Base-by-base conservation (phyloP, 35 echinoderm and acorn worm genomes). In the Apostichopus californicus region DNA sequence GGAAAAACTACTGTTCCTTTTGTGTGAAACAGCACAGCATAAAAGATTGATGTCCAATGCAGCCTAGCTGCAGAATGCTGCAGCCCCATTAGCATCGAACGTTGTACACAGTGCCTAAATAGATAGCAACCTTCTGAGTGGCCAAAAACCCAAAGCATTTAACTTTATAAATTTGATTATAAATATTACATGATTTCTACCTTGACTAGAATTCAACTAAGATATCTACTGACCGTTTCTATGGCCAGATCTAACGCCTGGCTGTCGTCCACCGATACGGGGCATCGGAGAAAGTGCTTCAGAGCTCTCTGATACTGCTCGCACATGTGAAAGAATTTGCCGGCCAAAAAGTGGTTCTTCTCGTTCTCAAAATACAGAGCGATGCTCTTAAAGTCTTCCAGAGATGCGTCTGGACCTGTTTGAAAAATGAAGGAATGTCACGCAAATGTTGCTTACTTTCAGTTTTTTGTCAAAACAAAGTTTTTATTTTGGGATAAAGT, bases 251-350 rank as follows among this genome's bases (percentile, higher is more conserved):
- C 97, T 26, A 99, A 86, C 63, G 97, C 95, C 64, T 94, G 95
- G 71, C 93, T 96, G 22, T 99, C 97, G 9, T 99, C 97, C 6
- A 90, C 91, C 5, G 95, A 94, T 57, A 83, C 78, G 15, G 97
- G 97, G 91, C 97, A 99, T 13, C 93, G 56, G 54, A 99, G 55
- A 91, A 99, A 99, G 68, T 99, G 97, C 79, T 96, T 96, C 53
- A 99, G 85, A 5, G 97, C 97, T 55, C 87, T 96, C 5, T 78
- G 56, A 70, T 96, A 94, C 86, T 96, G 95, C 61, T 94, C 87
- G 60, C 97, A 99, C 81, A 99, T 90, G 4, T 96, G 72, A 72
- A 99, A 99, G 95, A 99, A 99, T 81, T 99, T 99, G 55, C 97
- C 97, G 0, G 97, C 97, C 52, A 99, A 72, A 55, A 95, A 90